Evolutionary conservation across 2,888 invertebrate species (phyloP), one percentile per base, ranked within the genome.

Genomic region (Atethmia centrago): DNA sequence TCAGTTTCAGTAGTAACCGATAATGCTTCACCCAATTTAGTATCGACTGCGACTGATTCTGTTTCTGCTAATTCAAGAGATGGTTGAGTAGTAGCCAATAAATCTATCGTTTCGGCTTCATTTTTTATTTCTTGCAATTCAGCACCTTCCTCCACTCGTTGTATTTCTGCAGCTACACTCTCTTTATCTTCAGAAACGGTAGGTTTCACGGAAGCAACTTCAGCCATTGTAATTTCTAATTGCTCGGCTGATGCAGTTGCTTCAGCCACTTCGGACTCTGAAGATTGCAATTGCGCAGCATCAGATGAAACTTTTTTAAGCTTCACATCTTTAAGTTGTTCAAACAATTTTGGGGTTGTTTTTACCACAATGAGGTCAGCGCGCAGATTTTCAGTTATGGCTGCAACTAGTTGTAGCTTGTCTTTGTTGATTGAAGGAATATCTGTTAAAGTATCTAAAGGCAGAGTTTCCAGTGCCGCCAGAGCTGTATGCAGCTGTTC

Each of bases 401-500:
- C 66, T 51, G 75, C 61, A 2, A 89, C 61, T 53, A 83, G 82
- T 21, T 86, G 66, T 42, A 89, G 28, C 0, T n/a, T 69, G 36
- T 79, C 67, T 74, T 78, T 85, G 21, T 79, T 74, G 5, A 77
- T 45, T n/a, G 47, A 61, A 25, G 83, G 82, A 1, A 85, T 51
- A 40, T 87, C 82, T 71, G 76, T 62, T 53, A 88, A 70, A 59
- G 82, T 80, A 8, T 89, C 86, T 40, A 87, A 47, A 28, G 85
- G 66, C 21, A 85, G 45, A 77, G 85, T 83, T 69, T 86, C 79
- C 7, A 91, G 36, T 36, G 79, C 73, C 4, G 81, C 72, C 49
- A 92, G 71, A 67, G 89, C 82, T 66, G 80, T 84, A 64, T 88
- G 76, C 4, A 93, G 69, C 49, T 89, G 69, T 59, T 87, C 83